Conservation (phyloP, 2,113 vertebrate genomes). For the Perognathus longimembris region DNA sequence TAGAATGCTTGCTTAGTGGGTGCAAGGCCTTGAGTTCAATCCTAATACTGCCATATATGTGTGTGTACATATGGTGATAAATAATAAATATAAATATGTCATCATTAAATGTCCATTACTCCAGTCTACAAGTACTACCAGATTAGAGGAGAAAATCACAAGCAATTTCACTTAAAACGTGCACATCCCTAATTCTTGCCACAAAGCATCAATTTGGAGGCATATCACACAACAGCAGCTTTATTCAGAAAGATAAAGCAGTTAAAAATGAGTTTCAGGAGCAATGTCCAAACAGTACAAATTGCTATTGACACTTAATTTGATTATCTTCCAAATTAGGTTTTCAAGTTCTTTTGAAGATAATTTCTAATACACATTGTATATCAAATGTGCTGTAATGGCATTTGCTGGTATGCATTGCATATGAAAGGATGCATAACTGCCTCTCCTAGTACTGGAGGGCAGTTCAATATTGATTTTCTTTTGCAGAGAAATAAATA, state of each 20-base stretch:
- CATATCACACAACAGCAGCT: not conserved
- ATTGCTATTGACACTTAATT: not conserved
- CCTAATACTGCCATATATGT: too few relatives aligned
- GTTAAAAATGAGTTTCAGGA: not conserved
- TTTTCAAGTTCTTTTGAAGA: slow-evolving; percentile 23
- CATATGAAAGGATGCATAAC: slow-evolving; percentile 7
- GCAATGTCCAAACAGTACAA: not conserved
- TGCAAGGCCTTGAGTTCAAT: too few relatives aligned
- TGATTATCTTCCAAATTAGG: slow-evolving; percentile 15
- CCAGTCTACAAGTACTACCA: not conserved
- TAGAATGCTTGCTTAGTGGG: too few relatives aligned
- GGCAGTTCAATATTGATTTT: slow-evolving; percentile 28
- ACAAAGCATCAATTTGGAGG: not conserved
- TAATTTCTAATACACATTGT: slow-evolving; percentile 22
- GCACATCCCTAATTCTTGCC: not conserved
- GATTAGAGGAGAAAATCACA: not conserved
- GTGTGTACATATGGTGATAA: not conserved
- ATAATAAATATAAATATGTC: not conserved
- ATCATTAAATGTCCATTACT: not conserved
- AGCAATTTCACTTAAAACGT: not conserved
- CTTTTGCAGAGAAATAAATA: not conserved
- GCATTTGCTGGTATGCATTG: not conserved
- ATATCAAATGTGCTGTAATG: not conserved
- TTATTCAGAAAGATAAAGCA: slow-evolving; percentile 23
- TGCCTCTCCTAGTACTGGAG: not conserved